Base-by-base conservation (phyloP, 2,888 invertebrate genomes). In the Tillus elongatus region DNA sequence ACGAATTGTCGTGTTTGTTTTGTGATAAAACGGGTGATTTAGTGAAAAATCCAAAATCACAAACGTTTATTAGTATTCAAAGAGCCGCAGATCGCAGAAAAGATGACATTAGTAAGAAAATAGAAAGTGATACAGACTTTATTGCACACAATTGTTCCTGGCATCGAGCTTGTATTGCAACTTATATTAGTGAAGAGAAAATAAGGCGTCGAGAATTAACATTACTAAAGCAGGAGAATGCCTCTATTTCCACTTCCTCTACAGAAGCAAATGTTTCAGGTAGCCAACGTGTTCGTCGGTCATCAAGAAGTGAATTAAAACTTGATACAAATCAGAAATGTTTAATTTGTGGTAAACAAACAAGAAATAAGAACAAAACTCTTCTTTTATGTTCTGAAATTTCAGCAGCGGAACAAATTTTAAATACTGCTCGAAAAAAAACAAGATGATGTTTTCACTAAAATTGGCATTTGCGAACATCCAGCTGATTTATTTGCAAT, bases 381-480 rank as follows among this genome's bases (percentile, higher is more conserved):
- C 46, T 46, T 6, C 29, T 16, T 44, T 46, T 49, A 29, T 47
- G 46, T 27, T 47, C 44, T 35, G 42, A 49, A 49, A 44, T 43
- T 44, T 41, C 46, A 39, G 49, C 47, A 33, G 44, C 46, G 42
- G 34, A 44, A 47, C 27, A 46, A 46, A 44, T 42, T 30, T 40
- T 36, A 11, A 34, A n/a, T 40, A 37, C 37, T 30, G 37, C n/a
- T 35, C 19, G 30, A 33, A 19, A 33, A n/a, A 30, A 45, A 45
- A 37, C 19, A 47, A 49, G 42, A 46, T 27, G 28, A 46, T 46
- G 44, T 49, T 47, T 47, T 41, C 33, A 46, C 42, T n/a, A 3
- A 47, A 45, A 27, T 45, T 40, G 39, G 45, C 33, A 51, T 42
- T 49, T 50, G 49, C 41, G 29, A 49, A 50, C 38, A 30, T 15